A percentile compares a stretch with the other conserved stretches of the same genome.
Evolutionary conservation across 2,888 invertebrate genomes (phyloP).

Genomic region (Sesia bembeciformis): DNA sequence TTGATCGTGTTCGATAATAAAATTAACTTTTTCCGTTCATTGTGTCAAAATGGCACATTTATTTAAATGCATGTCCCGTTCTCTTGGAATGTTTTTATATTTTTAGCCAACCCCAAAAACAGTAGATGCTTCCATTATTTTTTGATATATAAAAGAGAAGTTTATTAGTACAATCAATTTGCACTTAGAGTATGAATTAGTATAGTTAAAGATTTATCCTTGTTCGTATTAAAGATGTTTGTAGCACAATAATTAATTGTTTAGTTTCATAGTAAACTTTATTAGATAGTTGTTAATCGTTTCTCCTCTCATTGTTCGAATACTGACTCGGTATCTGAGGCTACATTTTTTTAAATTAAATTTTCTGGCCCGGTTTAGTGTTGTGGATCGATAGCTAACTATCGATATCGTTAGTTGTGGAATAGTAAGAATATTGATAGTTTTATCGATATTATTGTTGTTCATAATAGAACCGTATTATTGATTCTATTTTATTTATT

Average conservation of each 20-base stretch:
- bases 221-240: conserved; percentile 21
- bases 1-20: no score
- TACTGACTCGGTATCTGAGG: background rate
- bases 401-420: no score
- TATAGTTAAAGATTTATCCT: conserved; percentile 31
- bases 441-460: no score
- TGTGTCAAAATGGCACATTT: no score
- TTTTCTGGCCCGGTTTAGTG: background rate
- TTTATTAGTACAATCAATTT: conserved; percentile 57
- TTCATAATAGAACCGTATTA: no score
- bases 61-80: no score
- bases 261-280: conserved; percentile 13
- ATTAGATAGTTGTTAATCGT: conserved; percentile 37
- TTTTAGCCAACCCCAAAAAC: conserved; percentile 29
- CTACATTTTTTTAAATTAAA: conserved; percentile 23
- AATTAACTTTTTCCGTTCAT: no score
- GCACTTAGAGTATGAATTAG: conserved; percentile 39
- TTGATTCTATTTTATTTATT: no score
- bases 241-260: conserved; percentile 38
- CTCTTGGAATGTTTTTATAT: background rate
- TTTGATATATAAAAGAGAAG: conserved; percentile 22
- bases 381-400: no score
- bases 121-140: conserved; percentile 35
- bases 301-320: background rate
- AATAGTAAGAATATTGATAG: no score